A percentile compares a stretch with the other conserved stretches of the same genome.
Conservation (phyloP, 1,140 invertebrate genomes). For the Euura saliciscinereae region DNA sequence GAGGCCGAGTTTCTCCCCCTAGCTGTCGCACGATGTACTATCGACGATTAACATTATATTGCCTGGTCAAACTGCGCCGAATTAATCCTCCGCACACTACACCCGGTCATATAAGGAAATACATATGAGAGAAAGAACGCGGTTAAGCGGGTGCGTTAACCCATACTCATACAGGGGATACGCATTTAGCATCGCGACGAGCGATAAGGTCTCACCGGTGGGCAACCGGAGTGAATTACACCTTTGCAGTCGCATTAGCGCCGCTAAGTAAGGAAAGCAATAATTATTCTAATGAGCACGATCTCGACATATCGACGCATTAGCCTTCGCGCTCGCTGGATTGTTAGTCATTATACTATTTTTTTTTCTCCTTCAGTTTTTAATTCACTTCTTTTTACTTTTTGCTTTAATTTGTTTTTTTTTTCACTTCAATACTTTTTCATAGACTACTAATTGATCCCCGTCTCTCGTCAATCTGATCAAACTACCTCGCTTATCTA, state of each 20-base stretch:
- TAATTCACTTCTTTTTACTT: not conserved
- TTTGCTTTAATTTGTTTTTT: not conserved
- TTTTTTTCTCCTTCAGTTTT: conserved; percentile 14
- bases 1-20: no score
- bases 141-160: no score
- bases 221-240: not conserved
- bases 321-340: not conserved
- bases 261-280: conserved; percentile 20
- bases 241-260: not conserved
- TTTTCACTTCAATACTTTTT: not conserved
- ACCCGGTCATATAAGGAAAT: no score
- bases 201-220: no score
- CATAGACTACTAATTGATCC: conserved; percentile 1
- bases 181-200: no score
- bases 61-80: no score
- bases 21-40: no score
- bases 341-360: not conserved
- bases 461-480: not conserved
- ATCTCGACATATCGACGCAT: not conserved
- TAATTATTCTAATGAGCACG: conserved; percentile 34
- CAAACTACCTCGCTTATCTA: not conserved
- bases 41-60: no score
- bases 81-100: no score
- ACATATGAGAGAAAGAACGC: no score
- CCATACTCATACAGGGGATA: no score